These are phyloP conservation scores for Drosophila novamexicana DNA, from an alignment of 1,140 invertebrate species.

Conservation along the genomic window DNA sequence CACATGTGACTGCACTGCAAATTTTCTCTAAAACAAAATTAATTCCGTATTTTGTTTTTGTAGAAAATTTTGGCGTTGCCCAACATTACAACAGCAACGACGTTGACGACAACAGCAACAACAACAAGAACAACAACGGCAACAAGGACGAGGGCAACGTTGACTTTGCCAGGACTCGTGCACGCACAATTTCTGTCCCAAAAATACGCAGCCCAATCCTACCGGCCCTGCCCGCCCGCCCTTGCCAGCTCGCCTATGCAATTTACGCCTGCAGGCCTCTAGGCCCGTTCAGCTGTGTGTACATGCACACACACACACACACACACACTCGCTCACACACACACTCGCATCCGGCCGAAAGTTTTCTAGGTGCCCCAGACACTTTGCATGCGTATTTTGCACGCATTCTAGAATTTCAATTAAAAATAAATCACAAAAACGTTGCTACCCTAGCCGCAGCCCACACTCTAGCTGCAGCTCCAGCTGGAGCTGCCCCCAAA, in stretches of 20 bases:
- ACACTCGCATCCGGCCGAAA: conserved; percentile 47
- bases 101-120: conserved; percentile 45
- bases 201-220: conserved; percentile 38
- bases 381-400: conserved; percentile 84
- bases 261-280: conserved; percentile 75
- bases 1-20: conserved; percentile 60
- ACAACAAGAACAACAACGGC: conserved; percentile 23
- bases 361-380: conserved; percentile 78
- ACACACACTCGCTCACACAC: background rate
- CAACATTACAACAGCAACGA: conserved; percentile 65
- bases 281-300: conserved; percentile 40
- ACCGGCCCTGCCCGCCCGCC: conserved; percentile 1
- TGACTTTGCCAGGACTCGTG: conserved; percentile 40
- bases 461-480: conserved; percentile 1
- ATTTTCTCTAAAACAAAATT: conserved; percentile 83
- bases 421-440: conserved; percentile 84
- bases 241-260: conserved; percentile 58
- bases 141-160: conserved; percentile 13
- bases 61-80: conserved; percentile 77
- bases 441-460: conserved; percentile 50
- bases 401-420: conserved; percentile 85
- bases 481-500: conserved; percentile 12
- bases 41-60: conserved; percentile 82
- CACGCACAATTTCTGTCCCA: conserved; percentile 72
- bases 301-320: conserved; percentile 4